These are phyloP conservation scores for crab-eating macaque (Macaca fascicularis) DNA, from an alignment of 2,113 vertebrate genomes.

Conservation along the genomic window DNA sequence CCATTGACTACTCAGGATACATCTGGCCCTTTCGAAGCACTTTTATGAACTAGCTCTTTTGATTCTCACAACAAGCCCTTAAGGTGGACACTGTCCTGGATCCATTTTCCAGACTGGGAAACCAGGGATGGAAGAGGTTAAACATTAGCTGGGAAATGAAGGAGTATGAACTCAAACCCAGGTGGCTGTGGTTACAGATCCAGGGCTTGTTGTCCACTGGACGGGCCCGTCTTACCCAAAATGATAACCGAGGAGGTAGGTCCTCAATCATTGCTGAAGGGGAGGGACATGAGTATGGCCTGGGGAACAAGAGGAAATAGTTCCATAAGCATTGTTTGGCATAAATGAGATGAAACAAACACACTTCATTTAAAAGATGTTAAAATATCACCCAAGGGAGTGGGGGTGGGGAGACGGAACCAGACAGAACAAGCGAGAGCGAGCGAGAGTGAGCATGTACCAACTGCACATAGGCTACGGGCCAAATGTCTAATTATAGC, in stretches of 20 bases:
- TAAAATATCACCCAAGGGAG: not conserved
- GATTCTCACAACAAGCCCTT: not conserved
- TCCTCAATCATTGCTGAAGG: not conserved
- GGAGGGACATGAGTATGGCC: not conserved
- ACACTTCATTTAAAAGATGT: not conserved
- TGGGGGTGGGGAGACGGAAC: not conserved
- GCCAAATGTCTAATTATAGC: slow-evolving; percentile 65
- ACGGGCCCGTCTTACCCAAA: not conserved
- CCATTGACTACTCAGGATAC: not conserved
- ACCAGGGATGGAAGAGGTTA: not conserved
- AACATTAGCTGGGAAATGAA: not conserved
- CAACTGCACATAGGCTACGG: not conserved
- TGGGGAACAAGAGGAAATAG: not conserved
- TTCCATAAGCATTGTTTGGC: not conserved
- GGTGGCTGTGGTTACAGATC: not conserved
- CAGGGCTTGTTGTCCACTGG: not conserved
- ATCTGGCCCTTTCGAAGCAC: not conserved
- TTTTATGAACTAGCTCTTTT: not conserved
- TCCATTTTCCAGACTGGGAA: not conserved
- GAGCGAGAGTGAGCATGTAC: too few relatives aligned
- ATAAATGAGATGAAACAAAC: not conserved
- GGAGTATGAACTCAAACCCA: not conserved
- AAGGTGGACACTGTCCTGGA: not conserved
- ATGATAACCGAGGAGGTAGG: not conserved
- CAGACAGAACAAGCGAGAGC: not conserved